Percentiles rank a stretch among this genome's conserved stretches.
Conservation (phyloP, 2,113 vertebrate species). For the Pangasianodon gigas region DNA sequence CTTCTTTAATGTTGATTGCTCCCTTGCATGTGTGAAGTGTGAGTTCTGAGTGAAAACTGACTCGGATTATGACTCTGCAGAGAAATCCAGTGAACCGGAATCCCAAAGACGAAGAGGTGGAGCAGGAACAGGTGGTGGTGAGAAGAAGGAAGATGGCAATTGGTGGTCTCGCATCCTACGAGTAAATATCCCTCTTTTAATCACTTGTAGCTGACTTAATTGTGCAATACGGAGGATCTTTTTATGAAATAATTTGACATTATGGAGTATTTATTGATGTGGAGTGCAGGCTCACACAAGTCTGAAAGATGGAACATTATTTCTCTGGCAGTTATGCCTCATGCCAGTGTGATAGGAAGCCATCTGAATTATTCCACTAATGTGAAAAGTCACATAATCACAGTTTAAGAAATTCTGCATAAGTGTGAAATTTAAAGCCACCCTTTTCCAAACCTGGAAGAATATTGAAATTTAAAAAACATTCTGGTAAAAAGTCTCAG, state of each 20-base stretch:
- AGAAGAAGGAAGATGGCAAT: conserved; percentile 64
- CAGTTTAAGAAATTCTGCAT: too few relatives aligned
- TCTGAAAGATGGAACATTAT: not conserved
- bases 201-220: not conserved
- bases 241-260: too few relatives aligned
- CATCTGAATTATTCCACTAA: not conserved
- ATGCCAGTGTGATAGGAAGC: too few relatives aligned
- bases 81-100: conserved; percentile 48
- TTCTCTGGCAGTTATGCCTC: not conserved
- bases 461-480: too few relatives aligned
- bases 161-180: conserved; percentile 30
- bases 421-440: not conserved
- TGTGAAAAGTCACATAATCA: too few relatives aligned
- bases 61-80: not conserved
- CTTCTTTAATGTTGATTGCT: not conserved
- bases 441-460: not conserved
- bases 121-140: conserved; percentile 54
- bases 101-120: conserved; percentile 29
- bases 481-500: not conserved
- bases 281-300: not conserved
- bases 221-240: not conserved
- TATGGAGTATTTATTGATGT: not conserved
- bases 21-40: too few relatives aligned
- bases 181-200: conserved; percentile 19
- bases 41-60: not conserved